A percentile compares a stretch with the other conserved stretches of the same genome.
These are phyloP conservation scores for Arctia plantaginis DNA, from an alignment of 2,888 invertebrate genomes.

Conservation along the genomic window DNA sequence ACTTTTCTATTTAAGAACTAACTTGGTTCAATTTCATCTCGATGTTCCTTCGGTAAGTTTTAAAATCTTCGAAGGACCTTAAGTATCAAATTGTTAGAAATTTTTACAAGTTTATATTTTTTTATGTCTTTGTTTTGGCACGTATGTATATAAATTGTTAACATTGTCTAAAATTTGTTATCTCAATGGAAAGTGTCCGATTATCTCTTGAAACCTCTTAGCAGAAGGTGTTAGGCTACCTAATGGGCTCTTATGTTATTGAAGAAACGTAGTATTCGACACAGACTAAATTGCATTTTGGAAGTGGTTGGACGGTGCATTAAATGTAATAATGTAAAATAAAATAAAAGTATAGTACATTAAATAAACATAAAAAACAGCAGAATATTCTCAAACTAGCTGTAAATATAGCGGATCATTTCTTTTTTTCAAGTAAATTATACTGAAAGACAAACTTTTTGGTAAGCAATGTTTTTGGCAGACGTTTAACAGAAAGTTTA, in stretches of 20 bases:
- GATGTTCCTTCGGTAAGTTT: too few relatives aligned
- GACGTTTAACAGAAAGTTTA: not conserved
- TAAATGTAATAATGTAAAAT: not conserved
- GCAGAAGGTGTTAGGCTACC: not conserved
- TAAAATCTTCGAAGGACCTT: too few relatives aligned
- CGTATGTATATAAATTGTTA: not conserved
- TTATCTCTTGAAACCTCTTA: not conserved
- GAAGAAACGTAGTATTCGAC: not conserved
- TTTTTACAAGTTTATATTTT: too few relatives aligned
- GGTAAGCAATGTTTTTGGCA: constrained; percentile 1
- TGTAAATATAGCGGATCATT: not conserved
- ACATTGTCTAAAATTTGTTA: not conserved
- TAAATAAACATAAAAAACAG: not conserved
- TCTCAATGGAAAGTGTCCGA: not conserved
- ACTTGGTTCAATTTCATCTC: too few relatives aligned
- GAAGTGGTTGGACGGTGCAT: not conserved
- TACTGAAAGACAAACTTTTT: not conserved
- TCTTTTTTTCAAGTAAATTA: not conserved
- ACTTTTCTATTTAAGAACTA: too few relatives aligned
- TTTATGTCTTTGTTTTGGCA: not conserved
- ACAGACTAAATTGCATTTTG: not conserved
- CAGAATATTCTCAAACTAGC: not conserved
- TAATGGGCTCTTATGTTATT: not conserved
- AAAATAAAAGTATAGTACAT: too few relatives aligned
- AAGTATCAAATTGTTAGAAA: too few relatives aligned